These are phyloP conservation scores for Troides oblongomaculatus DNA, from an alignment of 2,888 invertebrate species.

Conservation along the genomic window DNA sequence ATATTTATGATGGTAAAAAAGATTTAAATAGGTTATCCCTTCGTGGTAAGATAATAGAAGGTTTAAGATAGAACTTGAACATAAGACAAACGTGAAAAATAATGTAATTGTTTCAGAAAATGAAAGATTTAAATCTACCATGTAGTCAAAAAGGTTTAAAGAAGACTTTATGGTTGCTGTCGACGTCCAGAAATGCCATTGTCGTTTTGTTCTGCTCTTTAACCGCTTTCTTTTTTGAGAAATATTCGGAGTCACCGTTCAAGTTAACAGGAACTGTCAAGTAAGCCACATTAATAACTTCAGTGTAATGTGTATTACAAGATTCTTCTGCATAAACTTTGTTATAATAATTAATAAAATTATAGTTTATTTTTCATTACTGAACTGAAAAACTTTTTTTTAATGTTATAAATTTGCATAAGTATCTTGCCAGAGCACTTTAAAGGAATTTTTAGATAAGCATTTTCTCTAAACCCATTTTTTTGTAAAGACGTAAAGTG, in stretches of 20 bases:
- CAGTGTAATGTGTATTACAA: neutral
- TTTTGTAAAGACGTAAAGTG: conserved; percentile 13
- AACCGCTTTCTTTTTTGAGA: conserved; percentile 82
- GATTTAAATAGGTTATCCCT: too few species aligned
- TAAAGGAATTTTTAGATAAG: neutral
- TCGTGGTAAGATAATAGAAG: too few species aligned
- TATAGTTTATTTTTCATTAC: too few species aligned
- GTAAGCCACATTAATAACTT: conserved; percentile 47
- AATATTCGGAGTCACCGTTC: conserved; percentile 81
- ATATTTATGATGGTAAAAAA: too few species aligned
- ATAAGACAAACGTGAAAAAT: too few species aligned
- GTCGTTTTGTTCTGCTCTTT: conserved; percentile 87
- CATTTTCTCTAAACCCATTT: conserved; percentile 6
- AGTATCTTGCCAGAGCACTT: neutral
- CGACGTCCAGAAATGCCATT: conserved; percentile 91
- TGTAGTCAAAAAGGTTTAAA: conserved; percentile 60
- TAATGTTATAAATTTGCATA: neutral
- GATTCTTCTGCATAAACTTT: neutral
- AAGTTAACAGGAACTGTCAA: conserved; percentile 86
- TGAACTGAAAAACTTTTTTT: too few species aligned
- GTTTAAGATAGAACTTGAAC: too few species aligned
- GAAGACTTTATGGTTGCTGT: conserved; percentile 86
- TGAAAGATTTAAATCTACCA: conserved; percentile 83
- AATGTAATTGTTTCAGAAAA: conserved; percentile 75
- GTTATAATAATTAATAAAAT: too few species aligned